Evolutionary conservation across 2,888 invertebrate genomes (phyloP).

Genomic region (Orchesella flavescens): DNA sequence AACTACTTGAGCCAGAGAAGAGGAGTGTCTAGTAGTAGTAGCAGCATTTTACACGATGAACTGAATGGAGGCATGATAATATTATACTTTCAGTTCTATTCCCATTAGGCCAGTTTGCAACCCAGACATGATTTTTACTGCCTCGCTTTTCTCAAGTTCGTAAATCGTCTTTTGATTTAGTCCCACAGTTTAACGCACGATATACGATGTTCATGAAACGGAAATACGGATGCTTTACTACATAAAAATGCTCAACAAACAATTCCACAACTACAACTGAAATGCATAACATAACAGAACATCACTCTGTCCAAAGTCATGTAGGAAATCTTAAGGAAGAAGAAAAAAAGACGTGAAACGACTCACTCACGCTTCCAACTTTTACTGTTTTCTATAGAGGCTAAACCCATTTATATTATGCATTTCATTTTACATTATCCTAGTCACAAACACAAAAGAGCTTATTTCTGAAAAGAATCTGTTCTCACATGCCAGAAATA

Average conservation of each 20-base stretch:
- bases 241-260: background rate
- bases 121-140: conserved; percentile 44
- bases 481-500: conserved; percentile 5
- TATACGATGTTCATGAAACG: conserved; percentile 41
- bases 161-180: conserved; percentile 55
- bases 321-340: background rate
- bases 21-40: too few relatives aligned
- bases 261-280: background rate
- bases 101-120: conserved; percentile 41
- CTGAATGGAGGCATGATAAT: too few relatives aligned
- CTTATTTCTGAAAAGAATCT: conserved; percentile 23
- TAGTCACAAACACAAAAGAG: conserved; percentile 9
- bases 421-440: conserved; percentile 20
- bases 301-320: conserved; percentile 4
- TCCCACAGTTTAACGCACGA: conserved; percentile 45
- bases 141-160: conserved; percentile 30
- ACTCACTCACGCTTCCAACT: conserved; percentile 1
- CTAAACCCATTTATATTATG: conserved; percentile 1
- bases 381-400: conserved; percentile 12
- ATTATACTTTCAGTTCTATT: background rate
- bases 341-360: background rate
- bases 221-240: conserved; percentile 20
- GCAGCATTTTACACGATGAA: too few relatives aligned
- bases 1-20: too few relatives aligned
- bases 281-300: background rate